Conservation (phyloP, 2,888 invertebrate species). For the Anticlea derivata region DNA sequence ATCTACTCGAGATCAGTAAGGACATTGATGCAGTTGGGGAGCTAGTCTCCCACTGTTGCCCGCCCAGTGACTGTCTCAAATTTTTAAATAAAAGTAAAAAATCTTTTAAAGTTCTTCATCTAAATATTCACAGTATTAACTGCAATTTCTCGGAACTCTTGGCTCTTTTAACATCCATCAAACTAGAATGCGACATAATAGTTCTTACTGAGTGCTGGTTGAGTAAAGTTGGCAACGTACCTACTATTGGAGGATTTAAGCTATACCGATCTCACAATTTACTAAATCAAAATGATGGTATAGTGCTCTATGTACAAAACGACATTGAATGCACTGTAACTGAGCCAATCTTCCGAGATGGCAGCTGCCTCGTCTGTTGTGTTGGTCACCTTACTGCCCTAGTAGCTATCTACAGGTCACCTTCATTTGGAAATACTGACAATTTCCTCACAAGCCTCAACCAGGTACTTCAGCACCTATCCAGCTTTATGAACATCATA, state of each 20-base stretch:
- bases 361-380: background rate
- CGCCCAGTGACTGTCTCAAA: background rate
- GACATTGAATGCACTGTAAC: background rate
- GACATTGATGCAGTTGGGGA: constrained; percentile 1
- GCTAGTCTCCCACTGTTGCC: background rate
- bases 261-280: background rate
- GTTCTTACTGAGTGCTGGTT: constrained; percentile 4
- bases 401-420: constrained; percentile 31
- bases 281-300: constrained; percentile 2
- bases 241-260: background rate
- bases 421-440: constrained; percentile 7
- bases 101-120: background rate
- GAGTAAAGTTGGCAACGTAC: background rate
- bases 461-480: background rate
- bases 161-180: background rate
- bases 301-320: background rate
- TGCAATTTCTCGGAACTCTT: background rate
- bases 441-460: constrained; percentile 7
- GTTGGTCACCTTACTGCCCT: background rate
- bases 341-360: background rate
- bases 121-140: constrained; percentile 4
- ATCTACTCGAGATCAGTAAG: background rate
- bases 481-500: background rate
- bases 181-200: constrained; percentile 1
- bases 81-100: background rate